Evolutionary conservation across 64 coral and sea anemone species (phyloP).

Genomic region (Pocillopora damicornis): DNA sequence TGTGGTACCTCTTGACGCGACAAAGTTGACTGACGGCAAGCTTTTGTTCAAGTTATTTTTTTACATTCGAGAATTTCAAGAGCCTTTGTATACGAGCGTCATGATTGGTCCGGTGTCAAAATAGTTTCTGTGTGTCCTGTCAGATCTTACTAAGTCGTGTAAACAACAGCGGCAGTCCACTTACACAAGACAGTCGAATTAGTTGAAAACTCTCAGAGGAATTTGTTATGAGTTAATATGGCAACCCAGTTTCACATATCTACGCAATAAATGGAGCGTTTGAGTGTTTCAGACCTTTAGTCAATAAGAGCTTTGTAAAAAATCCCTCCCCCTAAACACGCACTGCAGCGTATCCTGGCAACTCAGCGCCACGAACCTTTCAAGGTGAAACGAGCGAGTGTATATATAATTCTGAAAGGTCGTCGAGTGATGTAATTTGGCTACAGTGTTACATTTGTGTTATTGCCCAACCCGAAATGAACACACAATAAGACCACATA

Average conservation of each 20-base stretch:
- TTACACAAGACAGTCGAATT: constrained; percentile 14
- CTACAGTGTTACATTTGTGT: constrained; percentile 42
- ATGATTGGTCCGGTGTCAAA: constrained; percentile 19
- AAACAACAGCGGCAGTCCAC: constrained; percentile 20
- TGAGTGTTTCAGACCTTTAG: not conserved
- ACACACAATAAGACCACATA: constrained; percentile 18
- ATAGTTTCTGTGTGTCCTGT: constrained; percentile 29
- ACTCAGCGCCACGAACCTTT: not conserved
- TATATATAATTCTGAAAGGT: not conserved
- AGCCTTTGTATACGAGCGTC: constrained; percentile 15
- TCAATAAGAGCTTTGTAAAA: not conserved
- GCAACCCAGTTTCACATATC: constrained; percentile 5
- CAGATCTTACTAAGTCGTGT: constrained; percentile 9
- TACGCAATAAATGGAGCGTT: not conserved
- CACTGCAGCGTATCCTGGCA: not conserved
- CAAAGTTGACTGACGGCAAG: not conserved
- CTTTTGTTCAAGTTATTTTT: constrained; percentile 36
- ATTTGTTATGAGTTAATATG: constrained; percentile 7
- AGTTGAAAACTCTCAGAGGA: constrained; percentile 37
- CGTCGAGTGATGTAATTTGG: not conserved
- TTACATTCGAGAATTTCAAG: constrained; percentile 19
- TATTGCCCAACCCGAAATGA: constrained; percentile 22
- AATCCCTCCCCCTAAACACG: not conserved
- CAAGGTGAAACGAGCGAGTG: not conserved
- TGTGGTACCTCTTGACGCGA: constrained; percentile 2